A percentile compares a stretch with the other conserved stretches of the same genome.
Evolutionary conservation across 92 coral and sea anemone genomes (phyloP).

Genomic region (Palythoa caribaeorum): DNA sequence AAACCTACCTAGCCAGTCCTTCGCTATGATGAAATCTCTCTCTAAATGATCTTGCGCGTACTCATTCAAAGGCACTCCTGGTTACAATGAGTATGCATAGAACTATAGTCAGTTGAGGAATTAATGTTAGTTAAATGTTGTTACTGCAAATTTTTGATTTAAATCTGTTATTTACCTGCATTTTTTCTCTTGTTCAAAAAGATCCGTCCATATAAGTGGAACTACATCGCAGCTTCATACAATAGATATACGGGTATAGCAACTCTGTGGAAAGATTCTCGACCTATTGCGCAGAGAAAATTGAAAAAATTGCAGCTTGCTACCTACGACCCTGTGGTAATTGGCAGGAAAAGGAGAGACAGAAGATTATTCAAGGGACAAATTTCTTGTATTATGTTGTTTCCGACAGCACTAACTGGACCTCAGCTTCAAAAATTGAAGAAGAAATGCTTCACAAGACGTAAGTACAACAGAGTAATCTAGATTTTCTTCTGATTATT

Average conservation of each 20-base stretch:
- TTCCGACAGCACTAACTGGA: slow-evolving; percentile 44
- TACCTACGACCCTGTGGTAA: slow-evolving; percentile 77
- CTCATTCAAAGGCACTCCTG: too few species aligned
- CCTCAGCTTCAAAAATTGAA: slow-evolving; percentile 8
- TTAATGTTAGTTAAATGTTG: not conserved
- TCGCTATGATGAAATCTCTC: too few species aligned
- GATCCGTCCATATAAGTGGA: slow-evolving; percentile 42
- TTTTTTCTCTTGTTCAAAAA: not conserved
- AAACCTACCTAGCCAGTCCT: too few species aligned
- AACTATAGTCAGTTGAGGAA: too few species aligned
- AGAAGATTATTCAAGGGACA: slow-evolving; percentile 54
- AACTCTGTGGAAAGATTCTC: slow-evolving; percentile 74
- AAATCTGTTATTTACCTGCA: not conserved
- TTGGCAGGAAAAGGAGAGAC: slow-evolving; percentile 53
- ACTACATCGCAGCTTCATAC: slow-evolving; percentile 40
- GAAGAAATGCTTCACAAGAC: slow-evolving; percentile 44
- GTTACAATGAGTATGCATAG: too few species aligned
- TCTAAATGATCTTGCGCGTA: too few species aligned
- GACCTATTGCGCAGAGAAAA: slow-evolving; percentile 74
- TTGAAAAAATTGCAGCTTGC: slow-evolving; percentile 85
- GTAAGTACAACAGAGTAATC: not conserved
- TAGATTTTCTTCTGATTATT: too few species aligned
- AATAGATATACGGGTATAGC: slow-evolving; percentile 45
- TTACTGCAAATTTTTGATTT: not conserved
- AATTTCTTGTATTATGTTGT: slow-evolving; percentile 59